A percentile compares a stretch with the other conserved stretches of the same genome.
phyloP scores from a whole-genome alignment of 2,888 invertebrate genomes.

The Spialia ferax region DNA sequence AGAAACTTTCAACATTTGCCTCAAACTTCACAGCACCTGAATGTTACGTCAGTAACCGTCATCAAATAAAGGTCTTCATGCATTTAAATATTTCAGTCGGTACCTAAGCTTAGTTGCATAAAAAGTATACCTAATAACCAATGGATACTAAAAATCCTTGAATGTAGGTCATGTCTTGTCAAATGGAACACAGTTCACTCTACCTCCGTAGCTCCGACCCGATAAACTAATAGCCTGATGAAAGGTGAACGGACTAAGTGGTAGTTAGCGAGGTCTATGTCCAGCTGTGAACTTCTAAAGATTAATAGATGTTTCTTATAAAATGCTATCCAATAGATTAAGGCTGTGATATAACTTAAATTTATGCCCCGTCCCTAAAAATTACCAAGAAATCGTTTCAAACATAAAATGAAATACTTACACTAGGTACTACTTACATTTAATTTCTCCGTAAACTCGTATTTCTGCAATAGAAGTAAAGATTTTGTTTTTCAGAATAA shows the following conservation, averaged over 20 bases:
- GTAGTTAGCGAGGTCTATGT: background rate
- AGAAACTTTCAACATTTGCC: conserved; percentile 1
- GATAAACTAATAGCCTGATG: background rate
- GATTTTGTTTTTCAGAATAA: no score
- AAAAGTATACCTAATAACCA: background rate
- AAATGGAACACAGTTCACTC: background rate
- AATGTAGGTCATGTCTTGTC: background rate
- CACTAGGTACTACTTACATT: no score
- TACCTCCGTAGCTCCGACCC: background rate
- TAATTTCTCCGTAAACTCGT: no score
- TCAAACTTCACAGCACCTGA: background rate
- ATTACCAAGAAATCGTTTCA: no score
- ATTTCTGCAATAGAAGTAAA: no score
- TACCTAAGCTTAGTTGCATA: background rate
- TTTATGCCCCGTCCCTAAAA: no score
- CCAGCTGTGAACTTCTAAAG: background rate
- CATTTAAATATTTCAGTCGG: background rate
- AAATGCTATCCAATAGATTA: no score
- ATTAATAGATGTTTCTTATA: no score
- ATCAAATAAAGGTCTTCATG: background rate
- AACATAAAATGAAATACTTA: no score
- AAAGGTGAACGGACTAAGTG: background rate
- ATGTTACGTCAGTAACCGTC: background rate
- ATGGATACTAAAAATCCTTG: background rate
- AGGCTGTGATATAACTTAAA: no score